Percentiles rank a stretch among this genome's conserved stretches.
Conservation (phyloP, 2,888 invertebrate genomes). For the Sarcophaga rosellei region DNA sequence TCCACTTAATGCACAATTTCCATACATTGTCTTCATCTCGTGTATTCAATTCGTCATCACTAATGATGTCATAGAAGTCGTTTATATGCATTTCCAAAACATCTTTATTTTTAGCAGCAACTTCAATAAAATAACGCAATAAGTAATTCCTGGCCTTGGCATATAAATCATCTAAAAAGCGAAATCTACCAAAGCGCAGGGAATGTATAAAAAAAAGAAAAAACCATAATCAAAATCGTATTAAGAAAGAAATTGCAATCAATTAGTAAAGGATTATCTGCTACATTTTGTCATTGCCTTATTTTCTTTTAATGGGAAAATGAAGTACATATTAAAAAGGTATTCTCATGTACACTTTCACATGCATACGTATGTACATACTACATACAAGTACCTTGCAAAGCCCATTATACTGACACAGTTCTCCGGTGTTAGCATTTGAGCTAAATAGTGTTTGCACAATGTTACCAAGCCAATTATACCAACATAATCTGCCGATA, state of each 20-base stretch:
- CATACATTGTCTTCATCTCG: slow-evolving; percentile 94
- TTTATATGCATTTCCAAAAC: slow-evolving; percentile 87
- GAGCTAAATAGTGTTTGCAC: slow-evolving; percentile 89
- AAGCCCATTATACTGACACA: slow-evolving; percentile 93
- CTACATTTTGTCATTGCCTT: slow-evolving; percentile 14
- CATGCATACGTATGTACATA: slow-evolving; percentile 1
- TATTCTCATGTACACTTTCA: not conserved
- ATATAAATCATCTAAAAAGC: slow-evolving; percentile 83
- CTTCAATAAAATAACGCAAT: slow-evolving; percentile 89
- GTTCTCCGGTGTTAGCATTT: slow-evolving; percentile 87
- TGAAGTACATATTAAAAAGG: not conserved
- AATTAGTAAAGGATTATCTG: slow-evolving; percentile 64
- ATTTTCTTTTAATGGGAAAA: too few species aligned
- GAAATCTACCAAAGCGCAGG: slow-evolving; percentile 73
- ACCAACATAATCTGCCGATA: slow-evolving; percentile 93
- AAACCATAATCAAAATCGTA: slow-evolving; percentile 45
- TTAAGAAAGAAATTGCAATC: slow-evolving; percentile 43
- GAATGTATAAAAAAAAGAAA: not conserved
- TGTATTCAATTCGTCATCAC: slow-evolving; percentile 92
- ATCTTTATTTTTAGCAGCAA: slow-evolving; percentile 88
- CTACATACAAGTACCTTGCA: slow-evolving; percentile 83
- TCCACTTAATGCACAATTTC: slow-evolving; percentile 94
- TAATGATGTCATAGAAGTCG: slow-evolving; percentile 89
- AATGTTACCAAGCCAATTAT: slow-evolving; percentile 90
- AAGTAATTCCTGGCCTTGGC: slow-evolving; percentile 86